Base-by-base conservation (phyloP, 1,140 invertebrate genomes). In the Magallana angulata region DNA sequence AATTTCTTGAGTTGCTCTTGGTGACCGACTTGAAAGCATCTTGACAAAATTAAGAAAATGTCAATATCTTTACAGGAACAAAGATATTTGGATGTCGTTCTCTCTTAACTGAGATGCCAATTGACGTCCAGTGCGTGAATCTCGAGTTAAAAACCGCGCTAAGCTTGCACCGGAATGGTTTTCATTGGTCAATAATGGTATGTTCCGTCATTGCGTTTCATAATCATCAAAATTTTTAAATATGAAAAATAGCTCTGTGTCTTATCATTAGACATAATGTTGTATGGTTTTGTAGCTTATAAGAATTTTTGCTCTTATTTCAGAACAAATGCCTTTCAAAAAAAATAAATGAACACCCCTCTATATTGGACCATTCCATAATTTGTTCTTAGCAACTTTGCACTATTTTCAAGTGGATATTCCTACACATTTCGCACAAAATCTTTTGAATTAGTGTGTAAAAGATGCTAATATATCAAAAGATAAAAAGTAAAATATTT, bases 1-100 rank as follows among this genome's bases (percentile, higher is more conserved):
- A n/a, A 91, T 36, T 7, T 92, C 91, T 86, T 90, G 89, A 36
- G 90, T 90, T 81, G 88, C 91, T 86, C 84, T 90, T 90, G 90
- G 85, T 88, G 89, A 90, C 56, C 64, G 87, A 82, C 85, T 88
- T 30, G 91, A 92, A 83, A 89, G 80, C 89, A 91, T 92, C 48
- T 85, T 82, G 1, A 60, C 57, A 71, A 6, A 11, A 30, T 36
- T 12, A 30, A 30, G 24, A 12, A 62, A 62, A 62, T 16, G 6
- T 12, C 14, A 62, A 0, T n/a, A 12, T 12, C 5, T 14, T 62
- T 62, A n/a, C 0, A 62, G n/a, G 5, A 16, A 16, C n/a, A 16
- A 64, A 64, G 18, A 64, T 18, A 16, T 14, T 18, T 12, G 7
- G 5, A 64, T 16, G 16, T 64, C 16, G 60, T 64, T 64, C 24